Conservation (phyloP, 2,888 invertebrate genomes). For the Ptychoptera contaminata region DNA sequence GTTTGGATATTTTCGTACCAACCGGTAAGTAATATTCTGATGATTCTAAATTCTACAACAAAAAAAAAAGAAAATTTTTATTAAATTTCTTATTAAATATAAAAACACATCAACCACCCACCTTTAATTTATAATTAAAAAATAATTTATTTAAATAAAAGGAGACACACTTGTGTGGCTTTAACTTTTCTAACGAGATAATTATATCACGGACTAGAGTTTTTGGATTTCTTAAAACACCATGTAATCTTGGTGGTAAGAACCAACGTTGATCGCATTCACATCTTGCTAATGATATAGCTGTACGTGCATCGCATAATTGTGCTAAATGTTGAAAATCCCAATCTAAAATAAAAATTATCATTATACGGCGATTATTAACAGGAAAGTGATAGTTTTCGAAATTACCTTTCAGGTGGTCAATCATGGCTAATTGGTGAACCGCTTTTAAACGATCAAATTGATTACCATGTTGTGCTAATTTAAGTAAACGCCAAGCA, state of each 20-base stretch:
- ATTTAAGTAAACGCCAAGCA: slow-evolving; percentile 48
- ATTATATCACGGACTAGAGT: slow-evolving; percentile 23
- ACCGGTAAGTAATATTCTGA: not conserved
- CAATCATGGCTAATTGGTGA: slow-evolving; percentile 45
- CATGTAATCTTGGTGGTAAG: slow-evolving; percentile 46
- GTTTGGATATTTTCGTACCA: not conserved
- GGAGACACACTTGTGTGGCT: slow-evolving; percentile 22
- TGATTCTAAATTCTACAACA: too few species aligned
- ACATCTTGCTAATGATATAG: slow-evolving; percentile 61
- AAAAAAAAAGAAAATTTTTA: too few species aligned
- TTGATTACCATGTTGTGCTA: slow-evolving; percentile 47
- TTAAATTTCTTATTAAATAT: too few species aligned
- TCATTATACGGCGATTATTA: not conserved
- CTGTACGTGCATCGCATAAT: slow-evolving; percentile 58
- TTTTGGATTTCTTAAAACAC: slow-evolving; percentile 27
- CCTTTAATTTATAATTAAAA: slow-evolving; percentile 8
- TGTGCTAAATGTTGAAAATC: slow-evolving; percentile 63
- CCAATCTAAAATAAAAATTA: slow-evolving; percentile 27
- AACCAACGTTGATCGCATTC: slow-evolving; percentile 60
- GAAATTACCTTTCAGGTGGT: slow-evolving; percentile 38
- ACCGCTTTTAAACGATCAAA: slow-evolving; percentile 47
- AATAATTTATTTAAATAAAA: slow-evolving; percentile 19
- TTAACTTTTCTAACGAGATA: slow-evolving; percentile 19
- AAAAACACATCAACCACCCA: too few species aligned
- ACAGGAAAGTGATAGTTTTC: not conserved